Percentiles rank a stretch among this genome's conserved stretches.
These are phyloP conservation scores for Rhopilema esculentum DNA, from an alignment of 30 jellyfish, hydroid and myxozoan genomes.

Conservation along the genomic window DNA sequence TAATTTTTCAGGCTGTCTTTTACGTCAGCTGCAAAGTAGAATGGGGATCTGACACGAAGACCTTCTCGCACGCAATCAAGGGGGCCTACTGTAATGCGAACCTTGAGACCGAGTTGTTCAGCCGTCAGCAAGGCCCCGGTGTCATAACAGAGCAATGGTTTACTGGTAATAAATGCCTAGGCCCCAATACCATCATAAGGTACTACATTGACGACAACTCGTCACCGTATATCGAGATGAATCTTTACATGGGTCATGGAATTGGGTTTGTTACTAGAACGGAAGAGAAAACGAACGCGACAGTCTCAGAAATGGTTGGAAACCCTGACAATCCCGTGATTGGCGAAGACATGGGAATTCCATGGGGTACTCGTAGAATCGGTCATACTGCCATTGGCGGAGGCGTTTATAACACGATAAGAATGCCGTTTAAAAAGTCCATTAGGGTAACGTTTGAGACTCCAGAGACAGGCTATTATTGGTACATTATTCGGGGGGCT, in stretches of 20 bases:
- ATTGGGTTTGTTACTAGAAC: constrained; percentile 65
- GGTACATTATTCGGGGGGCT: constrained; percentile 84
- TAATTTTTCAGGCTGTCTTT: neutral
- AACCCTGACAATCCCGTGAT: neutral
- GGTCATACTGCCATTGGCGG: constrained; percentile 87
- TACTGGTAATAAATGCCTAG: constrained; percentile 72
- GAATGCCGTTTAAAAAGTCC: constrained; percentile 82
- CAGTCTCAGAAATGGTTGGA: constrained; percentile 12
- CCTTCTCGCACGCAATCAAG: constrained; percentile 86
- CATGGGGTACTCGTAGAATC: constrained; percentile 84
- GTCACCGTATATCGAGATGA: constrained; percentile 70
- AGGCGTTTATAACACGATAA: constrained; percentile 81
- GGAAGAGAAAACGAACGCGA: neutral
- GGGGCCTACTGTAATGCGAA: constrained; percentile 69
- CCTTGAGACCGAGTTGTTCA: constrained; percentile 57
- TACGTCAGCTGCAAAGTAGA: neutral
- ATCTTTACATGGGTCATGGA: constrained; percentile 81
- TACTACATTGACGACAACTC: constrained; percentile 76
- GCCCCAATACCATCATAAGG: constrained; percentile 70
- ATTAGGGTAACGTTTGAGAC: constrained; percentile 70
- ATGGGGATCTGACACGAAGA: constrained; percentile 73
- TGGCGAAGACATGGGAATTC: constrained; percentile 46
- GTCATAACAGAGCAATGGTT: constrained; percentile 94
- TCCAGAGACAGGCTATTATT: constrained; percentile 47
- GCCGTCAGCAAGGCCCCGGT: constrained; percentile 68